A percentile compares a stretch with the other conserved stretches of the same genome.
phyloP scores from a whole-genome alignment of 2,113 vertebrate species.

The Oryzias melastigma region DNA sequence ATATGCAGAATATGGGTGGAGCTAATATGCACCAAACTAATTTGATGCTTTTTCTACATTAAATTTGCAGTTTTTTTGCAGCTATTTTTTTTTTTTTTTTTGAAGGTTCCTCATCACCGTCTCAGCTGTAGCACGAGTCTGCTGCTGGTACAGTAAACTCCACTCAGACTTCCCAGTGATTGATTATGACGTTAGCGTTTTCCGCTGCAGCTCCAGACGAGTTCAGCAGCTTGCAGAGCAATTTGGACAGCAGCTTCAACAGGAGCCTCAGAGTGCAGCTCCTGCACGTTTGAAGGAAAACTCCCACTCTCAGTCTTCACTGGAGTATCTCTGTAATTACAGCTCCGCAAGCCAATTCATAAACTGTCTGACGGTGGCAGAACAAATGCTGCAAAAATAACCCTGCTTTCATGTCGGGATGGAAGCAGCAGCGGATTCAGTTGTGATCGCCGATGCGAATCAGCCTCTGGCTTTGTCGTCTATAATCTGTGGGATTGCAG shows the following conservation, averaged over 20 bases:
- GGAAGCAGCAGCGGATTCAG: background rate
- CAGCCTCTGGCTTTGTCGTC: background rate
- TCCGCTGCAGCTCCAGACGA: too few species aligned
- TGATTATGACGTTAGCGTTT: too few species aligned
- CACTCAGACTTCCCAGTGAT: too few species aligned
- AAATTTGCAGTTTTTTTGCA: too few species aligned
- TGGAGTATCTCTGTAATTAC: conserved; percentile 8
- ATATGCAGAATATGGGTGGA: background rate
- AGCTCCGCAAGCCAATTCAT: conserved; percentile 5
- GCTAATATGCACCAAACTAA: background rate
- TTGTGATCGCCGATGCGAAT: background rate
- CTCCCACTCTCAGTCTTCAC: background rate
- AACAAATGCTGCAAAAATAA: background rate
- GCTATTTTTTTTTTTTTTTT: too few species aligned
- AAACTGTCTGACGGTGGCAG: background rate
- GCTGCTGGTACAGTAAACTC: too few species aligned
- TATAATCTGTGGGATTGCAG: background rate
- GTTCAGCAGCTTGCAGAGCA: too few species aligned
- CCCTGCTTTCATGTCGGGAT: background rate
- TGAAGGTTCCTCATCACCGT: too few species aligned
- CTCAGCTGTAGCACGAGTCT: too few species aligned
- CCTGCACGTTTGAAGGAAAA: background rate
- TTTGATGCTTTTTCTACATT: background rate
- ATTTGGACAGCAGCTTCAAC: too few species aligned
- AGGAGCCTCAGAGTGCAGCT: background rate